Evolutionary conservation across 2,113 vertebrate species (phyloP).

Genomic region (Agapornis roseicollis): DNA sequence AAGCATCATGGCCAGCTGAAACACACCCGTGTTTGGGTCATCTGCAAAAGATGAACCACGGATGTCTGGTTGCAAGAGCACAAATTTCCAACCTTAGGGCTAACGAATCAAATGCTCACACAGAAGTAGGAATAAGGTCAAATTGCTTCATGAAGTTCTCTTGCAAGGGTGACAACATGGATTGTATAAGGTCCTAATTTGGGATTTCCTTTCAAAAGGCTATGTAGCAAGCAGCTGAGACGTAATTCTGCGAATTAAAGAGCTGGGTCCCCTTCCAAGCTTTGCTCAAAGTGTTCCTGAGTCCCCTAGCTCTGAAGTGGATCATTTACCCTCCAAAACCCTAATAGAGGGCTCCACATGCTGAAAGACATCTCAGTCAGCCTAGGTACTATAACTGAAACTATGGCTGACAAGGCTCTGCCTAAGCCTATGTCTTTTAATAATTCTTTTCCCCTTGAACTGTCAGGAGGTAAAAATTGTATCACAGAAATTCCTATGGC

Average conservation of each 20-base stretch:
- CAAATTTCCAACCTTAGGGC: slow-evolving; percentile 28
- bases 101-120: slow-evolving; percentile 25
- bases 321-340: background rate
- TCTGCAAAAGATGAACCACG: slow-evolving; percentile 41
- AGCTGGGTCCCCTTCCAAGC: background rate
- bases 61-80: slow-evolving; percentile 48
- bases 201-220: slow-evolving; percentile 39
- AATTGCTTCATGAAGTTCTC: background rate
- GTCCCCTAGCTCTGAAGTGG: background rate
- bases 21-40: slow-evolving; percentile 66
- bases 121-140: slow-evolving; percentile 39
- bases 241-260: background rate
- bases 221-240: background rate
- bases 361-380: background rate
- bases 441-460: background rate
- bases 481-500: background rate
- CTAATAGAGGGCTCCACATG: background rate
- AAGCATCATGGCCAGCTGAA: slow-evolving; percentile 52
- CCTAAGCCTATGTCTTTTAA: background rate
- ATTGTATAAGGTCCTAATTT: slow-evolving; percentile 31
- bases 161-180: slow-evolving; percentile 14
- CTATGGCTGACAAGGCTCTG: background rate
- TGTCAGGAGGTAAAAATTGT: background rate
- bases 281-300: background rate
- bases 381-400: background rate